Base-by-base conservation (phyloP, 2,113 vertebrate species). In the Phoenicopterus ruber region DNA sequence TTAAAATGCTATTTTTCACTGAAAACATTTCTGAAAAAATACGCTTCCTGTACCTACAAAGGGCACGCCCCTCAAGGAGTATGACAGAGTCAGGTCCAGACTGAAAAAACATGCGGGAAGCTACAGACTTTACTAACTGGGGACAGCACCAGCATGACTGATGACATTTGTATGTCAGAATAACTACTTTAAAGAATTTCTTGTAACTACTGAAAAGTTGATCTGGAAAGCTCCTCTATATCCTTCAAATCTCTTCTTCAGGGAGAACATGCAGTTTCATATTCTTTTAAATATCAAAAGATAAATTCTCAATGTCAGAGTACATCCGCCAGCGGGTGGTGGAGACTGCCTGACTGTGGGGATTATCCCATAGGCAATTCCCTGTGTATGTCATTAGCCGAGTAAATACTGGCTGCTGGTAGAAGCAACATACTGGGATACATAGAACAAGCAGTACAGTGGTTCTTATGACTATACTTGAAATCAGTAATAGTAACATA, bases 361-460 rank as follows among this genome's bases (percentile, higher is more conserved):
- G 14, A 38, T 67, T 34, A 40, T 17, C 57, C 38, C 36, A 16
- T 0, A 13, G 47, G 46, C 17, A 61, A 36, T 34, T 74, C 59
- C 62, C 66, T n/a, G 20, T 5, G 3, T 6, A 0, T 5, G 17
- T 25, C 44, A n/a, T 55, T 38, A n/a, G 3, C 63, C 0, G 0
- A 69, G 49, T 4, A 38, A 49, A 50, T 9, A 18, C 15, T 17
- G 15, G 4, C 88, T 80, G 79, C 26, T 34, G 58, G 44, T 21
- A 44, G 36, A 36, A 65, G 46, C 25, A 58, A 12, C 5, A 4
- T 3, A 9, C 1, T 36, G 46, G 50, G 69, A n/a, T 8, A 52
- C 34, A 44, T 11, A 24, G 9, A 70, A n/a, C 25, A 74, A 70
- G 10, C 34, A 90, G 47, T 26, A 36, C 22, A 36, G 55, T 10